Evolutionary conservation across 2,113 vertebrate species (phyloP).

Genomic region (Naja naja): DNA sequence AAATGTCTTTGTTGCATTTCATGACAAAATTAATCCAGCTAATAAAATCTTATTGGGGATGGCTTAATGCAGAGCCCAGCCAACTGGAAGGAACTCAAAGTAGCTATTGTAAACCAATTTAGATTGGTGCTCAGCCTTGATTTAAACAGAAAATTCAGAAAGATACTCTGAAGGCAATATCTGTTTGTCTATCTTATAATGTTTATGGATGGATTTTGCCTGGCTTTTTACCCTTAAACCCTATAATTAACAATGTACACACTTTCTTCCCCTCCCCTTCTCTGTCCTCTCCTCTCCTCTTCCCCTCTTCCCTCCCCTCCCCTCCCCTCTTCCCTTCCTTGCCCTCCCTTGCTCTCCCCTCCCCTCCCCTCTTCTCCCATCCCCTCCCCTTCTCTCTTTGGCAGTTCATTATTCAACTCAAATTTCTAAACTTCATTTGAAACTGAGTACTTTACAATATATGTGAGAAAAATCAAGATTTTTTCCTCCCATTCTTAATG

Average conservation of each 20-base stretch:
- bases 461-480: neutral
- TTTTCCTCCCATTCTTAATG: neutral
- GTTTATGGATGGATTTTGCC: neutral
- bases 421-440: neutral
- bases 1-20: neutral
- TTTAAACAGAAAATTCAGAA: neutral
- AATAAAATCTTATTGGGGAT: slow-evolving; percentile 8
- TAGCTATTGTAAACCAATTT: neutral
- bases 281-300: neutral
- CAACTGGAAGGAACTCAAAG: neutral
- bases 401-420: neutral
- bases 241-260: neutral
- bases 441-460: neutral
- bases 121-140: neutral
- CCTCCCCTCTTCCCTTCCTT: too few relatives aligned
- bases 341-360: too few relatives aligned
- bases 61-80: neutral
- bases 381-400: neutral
- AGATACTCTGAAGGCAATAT: neutral
- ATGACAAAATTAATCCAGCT: neutral
- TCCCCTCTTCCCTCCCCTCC: too few relatives aligned
- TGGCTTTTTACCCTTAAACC: neutral
- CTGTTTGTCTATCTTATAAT: neutral
- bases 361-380: neutral
- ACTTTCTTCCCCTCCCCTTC: neutral